A percentile compares a stretch with the other conserved stretches of the same genome.
phyloP scores from a whole-genome alignment of 1,140 invertebrate species.

The Drosophila setifemur region DNA sequence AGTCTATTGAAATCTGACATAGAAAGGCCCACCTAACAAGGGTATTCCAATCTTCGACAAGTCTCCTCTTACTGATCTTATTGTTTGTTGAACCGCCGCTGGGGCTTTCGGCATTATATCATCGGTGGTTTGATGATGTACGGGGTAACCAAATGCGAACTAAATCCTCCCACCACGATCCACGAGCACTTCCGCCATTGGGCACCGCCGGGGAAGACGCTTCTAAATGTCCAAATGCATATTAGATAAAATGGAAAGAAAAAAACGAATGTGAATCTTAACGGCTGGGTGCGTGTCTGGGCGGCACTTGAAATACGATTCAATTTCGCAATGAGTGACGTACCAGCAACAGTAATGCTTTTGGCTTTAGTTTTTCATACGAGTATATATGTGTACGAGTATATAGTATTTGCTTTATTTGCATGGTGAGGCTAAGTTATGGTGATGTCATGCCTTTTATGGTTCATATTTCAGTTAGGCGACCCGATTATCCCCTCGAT shows the following conservation, averaged over 20 bases:
- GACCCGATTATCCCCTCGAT: conserved; percentile 46
- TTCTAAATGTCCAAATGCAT: conserved; percentile 56
- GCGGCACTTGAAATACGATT: conserved; percentile 70
- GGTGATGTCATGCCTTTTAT: conserved; percentile 78
- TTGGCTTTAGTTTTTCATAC: too few species aligned
- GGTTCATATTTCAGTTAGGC: conserved; percentile 78
- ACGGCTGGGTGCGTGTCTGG: conserved; percentile 49
- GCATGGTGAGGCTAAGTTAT: conserved; percentile 51
- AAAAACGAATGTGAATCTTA: too few species aligned
- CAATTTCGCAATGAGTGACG: conserved; percentile 54
- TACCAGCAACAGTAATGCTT: too few species aligned
- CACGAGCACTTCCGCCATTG: conserved; percentile 61
- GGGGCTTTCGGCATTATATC: conserved; percentile 55
- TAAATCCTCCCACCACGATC: conserved; percentile 19
- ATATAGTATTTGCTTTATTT: conserved; percentile 34
- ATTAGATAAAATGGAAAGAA: too few species aligned
- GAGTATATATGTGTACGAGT: conserved; percentile 45
- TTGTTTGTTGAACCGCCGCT: conserved; percentile 29
- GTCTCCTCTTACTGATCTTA: conserved; percentile 1
- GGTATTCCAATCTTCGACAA: conserved; percentile 2
- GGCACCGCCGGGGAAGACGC: conserved; percentile 24
- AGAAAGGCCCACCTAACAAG: too few species aligned
- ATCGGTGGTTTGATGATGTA: conserved; percentile 16
- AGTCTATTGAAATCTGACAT: too few species aligned
- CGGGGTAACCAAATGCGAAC: conserved; percentile 7